A percentile compares a stretch with the other conserved stretches of the same genome.
phyloP scores from a whole-genome alignment of 23 tunicate species.

The Clavelina lepadiformis region DNA sequence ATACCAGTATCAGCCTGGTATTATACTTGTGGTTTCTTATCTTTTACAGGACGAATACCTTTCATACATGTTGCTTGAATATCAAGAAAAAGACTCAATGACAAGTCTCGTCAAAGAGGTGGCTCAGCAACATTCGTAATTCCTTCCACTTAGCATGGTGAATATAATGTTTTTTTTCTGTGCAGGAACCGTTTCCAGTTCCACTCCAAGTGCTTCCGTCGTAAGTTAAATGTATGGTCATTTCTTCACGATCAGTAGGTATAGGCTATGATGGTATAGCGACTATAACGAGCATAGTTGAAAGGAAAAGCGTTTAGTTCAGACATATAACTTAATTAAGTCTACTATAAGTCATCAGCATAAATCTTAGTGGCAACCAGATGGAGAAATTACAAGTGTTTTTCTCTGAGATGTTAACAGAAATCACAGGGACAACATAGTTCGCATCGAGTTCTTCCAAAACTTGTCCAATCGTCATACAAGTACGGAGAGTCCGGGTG shows the following conservation, averaged over 20 bases:
- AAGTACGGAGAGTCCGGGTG: constrained; percentile 70
- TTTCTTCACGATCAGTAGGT: not conserved
- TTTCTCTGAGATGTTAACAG: constrained; percentile 14
- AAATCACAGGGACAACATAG: constrained; percentile 65
- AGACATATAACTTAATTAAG: no score
- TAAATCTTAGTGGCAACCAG: no score
- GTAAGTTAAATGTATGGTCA: constrained; percentile 24
- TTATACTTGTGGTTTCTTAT: no score
- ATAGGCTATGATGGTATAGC: not conserved
- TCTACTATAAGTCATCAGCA: no score
- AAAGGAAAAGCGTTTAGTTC: no score
- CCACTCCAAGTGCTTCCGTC: constrained; percentile 50
- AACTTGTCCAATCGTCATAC: constrained; percentile 62
- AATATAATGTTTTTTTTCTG: not conserved
- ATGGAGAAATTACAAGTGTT: not conserved
- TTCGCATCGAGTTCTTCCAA: constrained; percentile 74
- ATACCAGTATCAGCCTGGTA: no score
- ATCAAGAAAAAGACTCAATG: constrained; percentile 92
- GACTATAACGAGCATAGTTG: no score
- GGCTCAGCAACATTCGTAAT: not conserved
- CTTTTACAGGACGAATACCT: constrained; percentile 98
- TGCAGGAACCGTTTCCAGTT: constrained; percentile 70
- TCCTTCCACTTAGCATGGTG: not conserved
- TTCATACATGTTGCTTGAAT: constrained; percentile 93
- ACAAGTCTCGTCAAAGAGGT: constrained; percentile 68